Base-by-base conservation (phyloP, 1,140 invertebrate species). In the Ceratina calcarata region DNA sequence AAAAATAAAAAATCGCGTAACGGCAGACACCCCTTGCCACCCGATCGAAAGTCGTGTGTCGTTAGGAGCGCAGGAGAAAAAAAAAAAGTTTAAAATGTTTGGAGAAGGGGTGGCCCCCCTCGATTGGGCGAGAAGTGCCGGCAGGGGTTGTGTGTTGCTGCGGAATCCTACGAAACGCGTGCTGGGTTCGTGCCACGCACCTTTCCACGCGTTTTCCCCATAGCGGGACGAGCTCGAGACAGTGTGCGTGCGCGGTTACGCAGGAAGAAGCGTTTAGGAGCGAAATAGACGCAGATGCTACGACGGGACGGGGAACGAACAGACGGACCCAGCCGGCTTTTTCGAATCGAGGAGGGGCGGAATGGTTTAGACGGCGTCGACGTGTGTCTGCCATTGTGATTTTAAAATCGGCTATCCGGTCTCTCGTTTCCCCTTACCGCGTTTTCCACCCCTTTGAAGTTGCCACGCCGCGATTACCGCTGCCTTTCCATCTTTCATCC, bases 21-120 rank as follows among this genome's bases (percentile, higher is more conserved):
- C 84, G 85, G 81, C 72, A 74, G 71, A 67, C 58, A 75, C 24
- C 69, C 53, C 68, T 12, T 20, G 66, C 49, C 61, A 74, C 65
- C 88, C 64, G 67, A 70, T 81, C 80, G 85, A 80, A 76, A 80
- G 76, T 83, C 74, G 62, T 82, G 78, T 75, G 79, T 83, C 78
- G 87, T 86, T 87, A 85, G 89, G 24, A 55, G 58, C 16, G 18
- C n/a, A n/a, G 24, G 70, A 78, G 73, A 37, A 71, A 64, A 61
- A 70, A 73, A 80, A 88, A 91, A 92, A 91, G 84, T 92, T 92
- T 93, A 92, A 92, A 93, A 91, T 91, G 90, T 90, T 91, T 89
- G 86, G 89, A 80, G 82, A 89, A 89, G 88, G 88, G 87, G 84
- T 87, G 83, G 72, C 62, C 22, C n/a, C 60, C 64, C 67, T 78